A percentile compares a stretch with the other conserved stretches of the same genome.
Evolutionary conservation across 2,888 invertebrate species (phyloP).

Genomic region (Hermodice carunculata): DNA sequence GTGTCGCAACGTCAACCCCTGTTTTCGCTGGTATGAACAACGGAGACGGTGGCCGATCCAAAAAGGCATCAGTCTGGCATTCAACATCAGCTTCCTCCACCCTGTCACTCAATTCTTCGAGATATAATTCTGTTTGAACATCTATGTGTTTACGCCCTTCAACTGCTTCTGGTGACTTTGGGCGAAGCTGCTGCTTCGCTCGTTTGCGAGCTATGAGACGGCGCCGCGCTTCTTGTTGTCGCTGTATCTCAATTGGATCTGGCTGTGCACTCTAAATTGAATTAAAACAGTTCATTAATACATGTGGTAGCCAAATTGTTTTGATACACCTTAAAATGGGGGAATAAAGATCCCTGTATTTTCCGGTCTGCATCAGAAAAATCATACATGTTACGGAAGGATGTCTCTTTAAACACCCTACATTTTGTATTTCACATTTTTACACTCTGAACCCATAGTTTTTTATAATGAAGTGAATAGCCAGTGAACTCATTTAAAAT

Average conservation of each 20-base stretch:
- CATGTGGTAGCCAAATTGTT: no score
- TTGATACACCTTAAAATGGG: no score
- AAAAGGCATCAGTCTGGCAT: slow-evolving; percentile 89
- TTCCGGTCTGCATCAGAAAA: no score
- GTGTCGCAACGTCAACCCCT: slow-evolving; percentile 85
- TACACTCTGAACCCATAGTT: no score
- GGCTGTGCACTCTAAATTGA: slow-evolving; percentile 74
- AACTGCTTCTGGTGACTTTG: slow-evolving; percentile 83
- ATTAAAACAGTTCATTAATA: no score
- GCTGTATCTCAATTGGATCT: slow-evolving; percentile 71
- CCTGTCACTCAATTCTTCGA: slow-evolving; percentile 81
- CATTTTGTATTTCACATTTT: no score
- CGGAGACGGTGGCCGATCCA: slow-evolving; percentile 86
- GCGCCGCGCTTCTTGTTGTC: slow-evolving; percentile 78
- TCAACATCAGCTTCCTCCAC: slow-evolving; percentile 80
- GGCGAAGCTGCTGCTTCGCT: slow-evolving; percentile 75
- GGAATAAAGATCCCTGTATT: no score
- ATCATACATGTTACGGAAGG: no score
- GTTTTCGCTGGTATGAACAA: slow-evolving; percentile 82
- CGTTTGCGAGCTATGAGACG: slow-evolving; percentile 82
- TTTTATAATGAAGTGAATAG: no score
- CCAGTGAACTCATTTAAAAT: no score
- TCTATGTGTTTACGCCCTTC: slow-evolving; percentile 87
- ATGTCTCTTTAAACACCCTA: no score
- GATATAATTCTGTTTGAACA: slow-evolving; percentile 83